Evolutionary conservation across 2,888 invertebrate species (phyloP), one percentile per base, ranked within the genome.

Genomic region (Agrochola circellaris): DNA sequence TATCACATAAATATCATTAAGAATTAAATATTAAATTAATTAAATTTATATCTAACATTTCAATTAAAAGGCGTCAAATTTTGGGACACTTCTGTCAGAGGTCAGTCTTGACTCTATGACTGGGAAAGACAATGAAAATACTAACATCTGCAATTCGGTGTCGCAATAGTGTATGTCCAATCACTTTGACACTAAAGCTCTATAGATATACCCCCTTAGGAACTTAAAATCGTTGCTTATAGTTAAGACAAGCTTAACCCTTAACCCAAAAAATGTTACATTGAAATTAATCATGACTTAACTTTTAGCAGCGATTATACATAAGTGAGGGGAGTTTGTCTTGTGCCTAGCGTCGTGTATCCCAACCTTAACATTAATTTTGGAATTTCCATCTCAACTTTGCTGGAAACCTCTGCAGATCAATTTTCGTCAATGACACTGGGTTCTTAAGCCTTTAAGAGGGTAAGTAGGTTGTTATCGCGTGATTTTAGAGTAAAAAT

Each of bases 291-390:
- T 30, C 2, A 51, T 9, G 15, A 45, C 45, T 7, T 26, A 45
- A 13, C 20, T 26, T 20, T 26, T 20, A 45, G 13, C 23, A 23
- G 23, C 9, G 51, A 51, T 67, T 51, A 15, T 0, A 45, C 45
- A 45, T 5, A 51, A 51, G 15, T 34, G 30, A 67, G 0, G 26
- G 1, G 23, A 30, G 1, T 48, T 20, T 48, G 20, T 48, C 23
- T 67, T 23, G 13, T 9, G 72, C 23, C 11, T 23, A 42, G 7
- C 71, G 2, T 91, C 23, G 30, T 79, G 74, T 79, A 74, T 3
- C 23, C 81, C 1, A 15, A 34, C 79, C 81, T 64, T 68, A 92
- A 89, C 90, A 93, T 94, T 95, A 94, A 95, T 95, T 95, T 93
- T 89, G 88, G 89, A 93, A 93, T 93, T 93, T 91, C 91, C 90